Base-by-base conservation (phyloP, 1,140 invertebrate genomes). In the Lasioglossum albipes region DNA sequence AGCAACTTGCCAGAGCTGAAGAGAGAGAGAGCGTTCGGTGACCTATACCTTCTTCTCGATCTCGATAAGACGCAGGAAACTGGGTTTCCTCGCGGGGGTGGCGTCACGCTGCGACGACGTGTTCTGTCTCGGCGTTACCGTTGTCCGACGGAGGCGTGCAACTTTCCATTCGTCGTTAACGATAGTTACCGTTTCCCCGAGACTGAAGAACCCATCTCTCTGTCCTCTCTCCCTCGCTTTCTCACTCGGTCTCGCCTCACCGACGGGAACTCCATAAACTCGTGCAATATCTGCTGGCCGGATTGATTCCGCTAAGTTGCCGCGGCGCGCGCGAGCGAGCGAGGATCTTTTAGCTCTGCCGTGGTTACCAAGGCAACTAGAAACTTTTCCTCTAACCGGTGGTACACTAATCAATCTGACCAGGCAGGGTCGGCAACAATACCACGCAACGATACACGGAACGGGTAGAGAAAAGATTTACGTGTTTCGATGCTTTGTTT, bases 361-460 rank as follows among this genome's bases (percentile, higher is more conserved):
- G 7, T 6, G 27, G 70, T 74, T 79, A 57, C 77, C 77, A 65
- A 16, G 70, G 70, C 36, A 79, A 74, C 62, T 42, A 52, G 22
- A 54, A 79, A 76, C 52, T 76, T 62, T 79, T 66, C 49, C 72
- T 59, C 64, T 12, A 54, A 5, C 12, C 59, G n/a, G 0, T n/a
- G 69, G 45, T 36, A 61, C 41, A 62, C 62, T 79, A 79, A 79
- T 79, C 77, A 79, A 79, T 79, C 62, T 68, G 20, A n/a, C 57
- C 18, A 10, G 45, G 9, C 45, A 2, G 45, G 45, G 10, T 13
- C 45, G 45, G 45, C 45, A 12, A 49, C 45, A 49, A 49, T 49
- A 49, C 45, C 45, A 13, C 45, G 45, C 74, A 77, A 77, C 81
- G 7, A 27, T 49, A 16, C 27, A 36, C 36, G 13, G 7, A 20